These are phyloP conservation scores for Caretta caretta DNA, from an alignment of 2,113 vertebrate genomes.

Conservation along the genomic window DNA sequence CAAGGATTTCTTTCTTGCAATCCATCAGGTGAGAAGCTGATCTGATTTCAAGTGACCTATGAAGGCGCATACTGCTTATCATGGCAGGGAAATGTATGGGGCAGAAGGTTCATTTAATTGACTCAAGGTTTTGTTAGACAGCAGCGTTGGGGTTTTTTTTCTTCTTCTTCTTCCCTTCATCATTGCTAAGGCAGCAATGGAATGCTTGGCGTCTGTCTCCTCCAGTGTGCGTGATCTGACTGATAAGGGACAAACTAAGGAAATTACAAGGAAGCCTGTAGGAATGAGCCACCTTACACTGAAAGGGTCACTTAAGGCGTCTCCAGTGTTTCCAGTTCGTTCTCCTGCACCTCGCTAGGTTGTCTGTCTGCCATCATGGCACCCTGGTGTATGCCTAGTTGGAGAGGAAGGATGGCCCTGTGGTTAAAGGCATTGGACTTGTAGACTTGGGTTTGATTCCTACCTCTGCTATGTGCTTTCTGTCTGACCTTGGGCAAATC, in stretches of 20 bases:
- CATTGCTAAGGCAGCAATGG: neutral
- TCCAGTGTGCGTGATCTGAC: neutral
- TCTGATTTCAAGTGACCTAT: neutral
- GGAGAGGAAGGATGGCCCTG: neutral
- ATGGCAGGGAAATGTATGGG: neutral
- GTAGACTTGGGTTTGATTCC: neutral
- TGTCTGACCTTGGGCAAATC: neutral
- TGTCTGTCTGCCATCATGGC: neutral
- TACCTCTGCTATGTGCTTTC: neutral
- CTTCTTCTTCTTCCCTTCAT: neutral
- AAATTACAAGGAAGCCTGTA: neutral
- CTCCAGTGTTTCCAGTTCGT: neutral
- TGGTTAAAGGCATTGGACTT: neutral
- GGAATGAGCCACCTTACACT: neutral
- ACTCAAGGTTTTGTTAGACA: neutral
- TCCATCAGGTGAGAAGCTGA: neutral
- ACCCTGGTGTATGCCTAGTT: neutral
- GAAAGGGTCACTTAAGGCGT: neutral
- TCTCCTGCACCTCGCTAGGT: neutral
- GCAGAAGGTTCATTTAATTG: neutral
- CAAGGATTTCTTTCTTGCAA: neutral
- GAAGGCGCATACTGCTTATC: neutral
- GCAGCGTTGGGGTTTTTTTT: no score
- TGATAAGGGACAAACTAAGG: neutral
- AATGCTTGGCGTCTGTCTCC: neutral